Conservation (phyloP, 2,888 invertebrate genomes). For the Petrolisthes manimaculis region DNA sequence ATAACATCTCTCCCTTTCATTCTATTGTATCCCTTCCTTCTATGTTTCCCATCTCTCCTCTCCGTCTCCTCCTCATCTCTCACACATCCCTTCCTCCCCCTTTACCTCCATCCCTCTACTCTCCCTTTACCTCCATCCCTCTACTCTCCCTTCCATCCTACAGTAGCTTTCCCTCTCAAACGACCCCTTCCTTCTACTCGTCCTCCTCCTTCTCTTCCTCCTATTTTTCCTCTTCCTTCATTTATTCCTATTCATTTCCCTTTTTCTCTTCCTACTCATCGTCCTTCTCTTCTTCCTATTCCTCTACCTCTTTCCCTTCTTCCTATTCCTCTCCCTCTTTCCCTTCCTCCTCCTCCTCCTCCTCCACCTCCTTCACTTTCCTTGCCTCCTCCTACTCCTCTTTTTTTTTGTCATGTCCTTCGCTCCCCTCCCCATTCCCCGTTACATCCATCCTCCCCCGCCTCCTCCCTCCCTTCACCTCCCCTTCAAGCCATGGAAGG, state of each 20-base stretch:
- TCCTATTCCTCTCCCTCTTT: not conserved
- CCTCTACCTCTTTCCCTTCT: not conserved
- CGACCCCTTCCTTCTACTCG: not conserved
- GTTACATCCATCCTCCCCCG: not conserved
- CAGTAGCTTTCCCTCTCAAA: not conserved
- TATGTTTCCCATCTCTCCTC: not conserved
- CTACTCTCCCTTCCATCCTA: not conserved
- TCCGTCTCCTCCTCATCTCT: not conserved
- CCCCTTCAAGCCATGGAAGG: constrained; percentile 7
- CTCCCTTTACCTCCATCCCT: not conserved
- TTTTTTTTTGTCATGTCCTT: too few species aligned
- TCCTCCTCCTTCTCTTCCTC: not conserved
- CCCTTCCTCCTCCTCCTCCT: not conserved
- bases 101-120: not conserved
- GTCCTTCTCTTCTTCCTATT: not conserved
- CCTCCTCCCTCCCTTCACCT: not conserved
- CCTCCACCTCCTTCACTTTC: not conserved
- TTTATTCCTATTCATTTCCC: not conserved
- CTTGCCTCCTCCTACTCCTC: not conserved
- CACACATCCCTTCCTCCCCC: not conserved
- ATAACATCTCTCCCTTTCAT: not conserved
- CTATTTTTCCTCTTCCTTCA: not conserved
- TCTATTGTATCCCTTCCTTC: not conserved
- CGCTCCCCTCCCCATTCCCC: not conserved
- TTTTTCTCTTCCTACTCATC: not conserved